Evolutionary conservation across 2,797 vertebrate genomes (phyloP).

Genomic region (Lophotriccus pileatus): DNA sequence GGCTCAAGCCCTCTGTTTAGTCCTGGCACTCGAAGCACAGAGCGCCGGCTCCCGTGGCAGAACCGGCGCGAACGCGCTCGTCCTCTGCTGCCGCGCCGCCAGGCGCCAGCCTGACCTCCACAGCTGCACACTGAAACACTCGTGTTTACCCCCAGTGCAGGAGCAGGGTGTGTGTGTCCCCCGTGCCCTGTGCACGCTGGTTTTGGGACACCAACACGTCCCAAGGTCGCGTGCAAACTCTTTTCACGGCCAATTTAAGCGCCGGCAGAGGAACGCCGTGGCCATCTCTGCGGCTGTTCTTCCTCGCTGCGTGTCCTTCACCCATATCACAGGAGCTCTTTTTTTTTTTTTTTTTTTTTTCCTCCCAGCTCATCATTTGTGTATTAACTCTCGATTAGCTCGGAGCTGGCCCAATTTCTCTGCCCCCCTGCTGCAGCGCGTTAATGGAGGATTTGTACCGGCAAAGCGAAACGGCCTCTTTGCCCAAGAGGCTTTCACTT

Average conservation of each 20-base stretch:
- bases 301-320: not conserved
- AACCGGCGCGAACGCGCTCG: rapidly evolving
- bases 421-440: not conserved
- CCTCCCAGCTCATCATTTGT: not conserved
- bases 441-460: conserved; percentile 27
- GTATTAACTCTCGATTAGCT: conserved; percentile 22
- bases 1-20: not conserved
- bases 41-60: rapidly evolving
- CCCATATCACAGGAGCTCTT: rapidly evolving
- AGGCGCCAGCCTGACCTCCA: not conserved
- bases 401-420: conserved; percentile 15
- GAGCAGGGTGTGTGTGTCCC: rapidly evolving
- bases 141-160: rapidly evolving
- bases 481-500: conserved; percentile 17
- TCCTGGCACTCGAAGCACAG: rapidly evolving
- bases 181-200: rapidly evolving
- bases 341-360: not conserved
- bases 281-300: not conserved
- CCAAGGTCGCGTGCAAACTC: rapidly evolving
- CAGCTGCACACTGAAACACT: rapidly evolving
- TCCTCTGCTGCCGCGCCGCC: not conserved
- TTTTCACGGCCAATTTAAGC: not conserved
- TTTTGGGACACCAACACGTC: rapidly evolving
- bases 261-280: rapidly evolving
- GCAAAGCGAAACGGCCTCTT: not conserved